Base-by-base conservation (phyloP, 2,888 invertebrate genomes). In the Acrobasis repandana region DNA sequence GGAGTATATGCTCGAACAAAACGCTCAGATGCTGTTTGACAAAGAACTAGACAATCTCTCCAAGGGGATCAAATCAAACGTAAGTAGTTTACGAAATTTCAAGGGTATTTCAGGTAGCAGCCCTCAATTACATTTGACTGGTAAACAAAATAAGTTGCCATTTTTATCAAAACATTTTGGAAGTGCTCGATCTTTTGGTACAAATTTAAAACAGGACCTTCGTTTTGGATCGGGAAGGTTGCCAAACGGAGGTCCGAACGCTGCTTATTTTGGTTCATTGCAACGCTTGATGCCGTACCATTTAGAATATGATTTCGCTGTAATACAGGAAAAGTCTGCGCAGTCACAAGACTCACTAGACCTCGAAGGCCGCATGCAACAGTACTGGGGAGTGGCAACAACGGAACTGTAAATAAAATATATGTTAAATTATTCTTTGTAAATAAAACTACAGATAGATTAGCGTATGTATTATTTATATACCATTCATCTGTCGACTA, bases 1-100 rank as follows among this genome's bases (percentile, higher is more conserved):
- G 97, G 97, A 97, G 73, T 97, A 97, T 74, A 97, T 97, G 97
- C 85, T 97, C 56, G 97, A 97, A 77, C 97, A 97, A 81, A 97
- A 97, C 74, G 97, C 97, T 0, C 97, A 97, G 79, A 91, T 97
- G 79, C 78, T 97, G 1, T 97, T 97, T 74, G 97, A 97, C 82
- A 97, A 97, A 77, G 97, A 97, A 82, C 83, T 97, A 56, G 97
- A 97, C 75, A 96, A 97, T 43, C 86, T 97, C 50, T 95, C 95
- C 0, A 94, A 94, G 76, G 94, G 94, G 0, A 93, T 94, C 18
- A 93, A 93, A 70, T 93, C 93, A 0, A 93, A 87, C 61, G 88
- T 86, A 8, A 90, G 93, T 70, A 88, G 92, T 61, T 77, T 94
- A 33, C 93, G 93, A 69, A 93, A 93, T 68, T 80, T 94, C 11